phyloP scores from a whole-genome alignment of 2,797 vertebrate species.

The Enteromius radiatus region DNA sequence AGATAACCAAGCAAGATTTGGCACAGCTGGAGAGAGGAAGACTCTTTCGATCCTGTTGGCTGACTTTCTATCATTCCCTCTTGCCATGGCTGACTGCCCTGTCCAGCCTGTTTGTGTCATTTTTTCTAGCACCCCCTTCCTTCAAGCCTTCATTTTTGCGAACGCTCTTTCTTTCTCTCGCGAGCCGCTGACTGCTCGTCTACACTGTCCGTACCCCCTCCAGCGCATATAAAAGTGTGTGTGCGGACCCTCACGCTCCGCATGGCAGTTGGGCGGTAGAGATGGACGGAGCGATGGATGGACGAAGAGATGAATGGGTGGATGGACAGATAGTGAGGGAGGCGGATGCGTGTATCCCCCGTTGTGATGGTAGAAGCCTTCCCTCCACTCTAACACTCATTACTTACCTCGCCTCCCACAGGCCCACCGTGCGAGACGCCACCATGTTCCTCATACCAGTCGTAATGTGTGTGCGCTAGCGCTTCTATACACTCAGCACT shows the following conservation, averaged over 20 bases:
- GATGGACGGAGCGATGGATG: constrained; percentile 37
- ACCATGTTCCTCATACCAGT: constrained; percentile 51
- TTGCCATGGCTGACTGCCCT: constrained; percentile 64
- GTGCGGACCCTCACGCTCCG: constrained; percentile 38
- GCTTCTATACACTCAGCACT: constrained; percentile 22
- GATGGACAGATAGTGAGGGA: constrained; percentile 50
- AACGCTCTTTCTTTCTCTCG: constrained; percentile 38
- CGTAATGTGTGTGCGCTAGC: constrained; percentile 24
- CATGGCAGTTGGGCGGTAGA: constrained; percentile 39
- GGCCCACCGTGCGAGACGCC: constrained; percentile 64
- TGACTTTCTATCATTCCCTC: constrained; percentile 58
- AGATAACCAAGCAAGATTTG: constrained; percentile 62
- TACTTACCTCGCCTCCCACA: constrained; percentile 63
- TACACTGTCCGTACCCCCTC: constrained; percentile 36
- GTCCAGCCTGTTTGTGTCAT: constrained; percentile 61
- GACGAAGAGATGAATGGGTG: constrained; percentile 17
- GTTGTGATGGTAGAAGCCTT: constrained; percentile 62
- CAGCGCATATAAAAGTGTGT: constrained; percentile 20
- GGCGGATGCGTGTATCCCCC: constrained; percentile 44
- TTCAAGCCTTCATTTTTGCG: constrained; percentile 30
- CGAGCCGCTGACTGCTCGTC: constrained; percentile 38
- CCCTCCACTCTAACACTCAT: constrained; percentile 69
- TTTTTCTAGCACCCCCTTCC: constrained; percentile 16
- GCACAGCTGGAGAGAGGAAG: constrained; percentile 62
- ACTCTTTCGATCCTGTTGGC: constrained; percentile 50